Conservation (phyloP, 2,113 vertebrate genomes). For the Benitochromis conjunctus region DNA sequence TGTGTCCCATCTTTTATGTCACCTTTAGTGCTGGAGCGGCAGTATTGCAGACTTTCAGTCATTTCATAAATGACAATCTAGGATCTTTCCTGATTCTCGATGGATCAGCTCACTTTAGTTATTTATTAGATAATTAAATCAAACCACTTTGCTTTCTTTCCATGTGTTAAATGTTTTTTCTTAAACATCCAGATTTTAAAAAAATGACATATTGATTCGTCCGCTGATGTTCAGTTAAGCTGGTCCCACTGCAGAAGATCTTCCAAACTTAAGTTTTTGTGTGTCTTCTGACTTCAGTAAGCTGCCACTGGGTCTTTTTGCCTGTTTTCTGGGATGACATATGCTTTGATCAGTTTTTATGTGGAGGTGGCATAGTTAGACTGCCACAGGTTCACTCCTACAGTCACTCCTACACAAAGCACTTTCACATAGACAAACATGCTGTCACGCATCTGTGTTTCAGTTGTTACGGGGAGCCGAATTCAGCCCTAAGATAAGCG, state of each 20-base stretch:
- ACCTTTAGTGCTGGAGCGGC: background rate
- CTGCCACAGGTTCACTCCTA: constrained; percentile 11
- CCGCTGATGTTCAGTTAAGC: background rate
- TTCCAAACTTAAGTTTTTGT: background rate
- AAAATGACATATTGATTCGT: background rate
- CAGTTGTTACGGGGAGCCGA: background rate
- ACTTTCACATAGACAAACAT: background rate
- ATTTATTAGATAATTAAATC: background rate
- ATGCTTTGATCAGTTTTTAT: constrained; percentile 18
- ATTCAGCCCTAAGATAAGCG: background rate
- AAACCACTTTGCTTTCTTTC: background rate
- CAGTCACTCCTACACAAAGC: background rate
- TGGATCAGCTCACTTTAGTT: background rate
- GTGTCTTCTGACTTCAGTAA: background rate
- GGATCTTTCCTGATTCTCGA: background rate
- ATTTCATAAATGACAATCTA: background rate
- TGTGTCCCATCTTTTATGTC: background rate
- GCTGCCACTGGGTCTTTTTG: background rate
- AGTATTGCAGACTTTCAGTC: background rate
- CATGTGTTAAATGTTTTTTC: background rate
- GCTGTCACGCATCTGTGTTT: background rate
- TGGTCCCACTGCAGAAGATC: background rate
- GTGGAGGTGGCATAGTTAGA: constrained; percentile 7
- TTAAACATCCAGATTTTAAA: background rate
- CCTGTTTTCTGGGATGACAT: background rate